phyloP scores from a whole-genome alignment of 2,888 invertebrate species.

The Balanococcus diminutus region DNA sequence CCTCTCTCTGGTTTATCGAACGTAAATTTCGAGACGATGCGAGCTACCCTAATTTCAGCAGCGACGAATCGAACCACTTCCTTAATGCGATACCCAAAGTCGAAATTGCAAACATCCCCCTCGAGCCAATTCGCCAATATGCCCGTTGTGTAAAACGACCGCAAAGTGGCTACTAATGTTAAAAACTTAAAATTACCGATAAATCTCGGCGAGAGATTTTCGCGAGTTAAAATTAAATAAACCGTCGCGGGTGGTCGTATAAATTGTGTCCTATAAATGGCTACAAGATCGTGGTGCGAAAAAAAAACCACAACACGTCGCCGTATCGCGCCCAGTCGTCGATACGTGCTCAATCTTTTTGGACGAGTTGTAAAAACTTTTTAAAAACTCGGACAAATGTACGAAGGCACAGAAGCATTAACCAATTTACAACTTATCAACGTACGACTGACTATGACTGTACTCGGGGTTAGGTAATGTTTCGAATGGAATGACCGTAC shows the following conservation, averaged over 20 bases:
- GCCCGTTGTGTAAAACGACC: neutral
- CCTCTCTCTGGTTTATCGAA: neutral
- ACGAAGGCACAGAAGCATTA: neutral
- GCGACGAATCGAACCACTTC: neutral
- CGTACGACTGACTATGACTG: neutral
- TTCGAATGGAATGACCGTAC: neutral
- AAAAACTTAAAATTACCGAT: neutral
- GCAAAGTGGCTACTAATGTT: conserved; percentile 52
- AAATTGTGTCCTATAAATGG: neutral
- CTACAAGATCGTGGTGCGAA: neutral
- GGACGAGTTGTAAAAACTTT: conserved; percentile 1
- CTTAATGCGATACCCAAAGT: neutral
- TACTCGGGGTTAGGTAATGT: neutral
- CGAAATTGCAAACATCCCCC: neutral
- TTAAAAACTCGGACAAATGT: conserved; percentile 12
- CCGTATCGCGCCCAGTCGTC: neutral
- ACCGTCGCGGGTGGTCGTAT: neutral
- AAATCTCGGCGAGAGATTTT: conserved; percentile 14
- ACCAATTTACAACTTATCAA: neutral
- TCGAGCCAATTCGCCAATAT: neutral
- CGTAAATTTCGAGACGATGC: neutral
- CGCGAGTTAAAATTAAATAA: neutral
- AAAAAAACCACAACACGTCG: neutral
- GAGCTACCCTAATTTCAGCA: neutral
- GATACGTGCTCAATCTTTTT: conserved; percentile 11